Conservation (phyloP, 2,888 invertebrate genomes). For the Chymomyza amoena region DNA sequence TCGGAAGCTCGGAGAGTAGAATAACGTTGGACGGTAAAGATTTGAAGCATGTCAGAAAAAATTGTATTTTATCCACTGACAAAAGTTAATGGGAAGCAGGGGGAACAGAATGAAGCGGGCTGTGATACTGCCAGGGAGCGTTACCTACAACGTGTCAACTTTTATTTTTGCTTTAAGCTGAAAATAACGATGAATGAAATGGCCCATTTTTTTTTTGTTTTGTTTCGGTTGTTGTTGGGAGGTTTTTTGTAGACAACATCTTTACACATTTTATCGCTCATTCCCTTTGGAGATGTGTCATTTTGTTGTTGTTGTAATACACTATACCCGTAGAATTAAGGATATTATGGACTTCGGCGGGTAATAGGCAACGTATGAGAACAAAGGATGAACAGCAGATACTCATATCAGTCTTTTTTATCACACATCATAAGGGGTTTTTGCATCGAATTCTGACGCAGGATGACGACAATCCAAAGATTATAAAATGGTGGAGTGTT, state of each 20-base stretch:
- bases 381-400: no score
- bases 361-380: no score
- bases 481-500: no score
- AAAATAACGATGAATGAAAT: conserved; percentile 65
- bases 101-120: background rate
- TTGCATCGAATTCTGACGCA: no score
- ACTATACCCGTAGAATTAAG: no score
- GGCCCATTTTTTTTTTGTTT: conserved; percentile 37
- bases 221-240: conserved; percentile 10
- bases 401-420: no score
- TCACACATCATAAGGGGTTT: no score
- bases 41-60: conserved; percentile 55
- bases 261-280: conserved; percentile 65
- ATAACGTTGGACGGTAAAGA: conserved; percentile 36
- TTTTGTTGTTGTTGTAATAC: conserved; percentile 30
- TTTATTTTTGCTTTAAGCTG: conserved; percentile 58
- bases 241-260: conserved; percentile 39
- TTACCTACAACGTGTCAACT: conserved; percentile 42
- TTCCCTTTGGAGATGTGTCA: conserved; percentile 25
- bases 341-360: no score
- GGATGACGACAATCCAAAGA: no score
- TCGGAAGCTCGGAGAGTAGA: background rate
- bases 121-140: background rate
- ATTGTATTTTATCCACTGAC: conserved; percentile 47
- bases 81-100: background rate